These are phyloP conservation scores for Macrotrachela quadricornifera DNA, from an alignment of 1,140 invertebrate species.

Conservation along the genomic window DNA sequence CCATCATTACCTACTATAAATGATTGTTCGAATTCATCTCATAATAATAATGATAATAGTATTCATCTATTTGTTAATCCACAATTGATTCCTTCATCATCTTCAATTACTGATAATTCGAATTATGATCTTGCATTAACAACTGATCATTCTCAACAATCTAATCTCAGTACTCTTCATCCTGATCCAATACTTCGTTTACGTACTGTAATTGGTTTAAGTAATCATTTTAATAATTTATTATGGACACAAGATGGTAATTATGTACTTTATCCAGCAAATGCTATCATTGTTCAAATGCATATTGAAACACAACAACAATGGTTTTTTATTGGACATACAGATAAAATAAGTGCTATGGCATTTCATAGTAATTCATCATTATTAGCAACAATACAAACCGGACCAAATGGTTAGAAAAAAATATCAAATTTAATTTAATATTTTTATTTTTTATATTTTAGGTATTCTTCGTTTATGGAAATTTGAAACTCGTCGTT, in stretches of 20 bases:
- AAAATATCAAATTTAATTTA: no score
- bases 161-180: slow-evolving; percentile 15
- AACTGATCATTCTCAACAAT: neutral
- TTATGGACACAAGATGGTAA: slow-evolving; percentile 21
- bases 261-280: slow-evolving; percentile 23
- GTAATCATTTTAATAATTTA: slow-evolving; percentile 13
- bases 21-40: no score
- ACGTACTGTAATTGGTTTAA: slow-evolving; percentile 26
- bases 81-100: no score
- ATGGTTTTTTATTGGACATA: slow-evolving; percentile 28
- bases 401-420: slow-evolving; percentile 17
- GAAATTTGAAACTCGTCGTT: slow-evolving; percentile 22
- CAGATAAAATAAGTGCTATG: slow-evolving; percentile 24
- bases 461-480: slow-evolving; percentile 20
- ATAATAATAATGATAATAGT: no score
- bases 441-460: no score
- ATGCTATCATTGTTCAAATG: slow-evolving; percentile 26
- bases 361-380: slow-evolving; percentile 16
- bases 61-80: no score
- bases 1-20: no score
- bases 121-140: no score
- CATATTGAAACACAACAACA: slow-evolving; percentile 22
- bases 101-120: no score
- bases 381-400: slow-evolving; percentile 26
- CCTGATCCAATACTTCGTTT: slow-evolving; percentile 27